A percentile compares a stretch with the other conserved stretches of the same genome.
These are phyloP conservation scores for Cremastinae sp. DNA, from an alignment of 2,888 invertebrate species.

Conservation along the genomic window DNA sequence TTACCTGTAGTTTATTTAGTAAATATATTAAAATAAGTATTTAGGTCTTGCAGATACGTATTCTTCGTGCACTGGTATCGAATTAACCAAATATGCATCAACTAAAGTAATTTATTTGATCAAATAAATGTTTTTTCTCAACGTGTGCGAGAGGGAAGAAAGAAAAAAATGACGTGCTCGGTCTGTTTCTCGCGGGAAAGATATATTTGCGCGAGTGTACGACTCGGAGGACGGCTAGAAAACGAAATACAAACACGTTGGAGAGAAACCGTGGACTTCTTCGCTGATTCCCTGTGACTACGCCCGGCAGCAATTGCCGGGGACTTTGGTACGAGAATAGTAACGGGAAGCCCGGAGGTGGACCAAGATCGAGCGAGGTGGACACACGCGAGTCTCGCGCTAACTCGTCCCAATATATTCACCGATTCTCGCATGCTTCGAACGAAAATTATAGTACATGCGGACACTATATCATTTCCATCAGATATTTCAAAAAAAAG, in stretches of 20 bases:
- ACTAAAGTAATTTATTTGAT: too few species aligned
- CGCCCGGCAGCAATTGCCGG: constrained; percentile 72
- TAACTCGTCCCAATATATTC: constrained; percentile 28
- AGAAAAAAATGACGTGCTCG: constrained; percentile 14
- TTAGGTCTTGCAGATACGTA: too few species aligned
- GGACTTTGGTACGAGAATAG: constrained; percentile 78
- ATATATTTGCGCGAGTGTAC: constrained; percentile 56
- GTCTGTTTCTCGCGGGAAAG: constrained; percentile 40
- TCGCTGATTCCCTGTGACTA: constrained; percentile 69
- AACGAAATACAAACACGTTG: constrained; percentile 17
- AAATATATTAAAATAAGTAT: too few species aligned
- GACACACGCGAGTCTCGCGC: constrained; percentile 44
- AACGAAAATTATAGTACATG: not conserved
- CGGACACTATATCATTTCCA: not conserved
- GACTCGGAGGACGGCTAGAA: constrained; percentile 26
- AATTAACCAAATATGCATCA: constrained; percentile 14
- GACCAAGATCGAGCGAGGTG: constrained; percentile 69
- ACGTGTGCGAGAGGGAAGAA: constrained; percentile 19
- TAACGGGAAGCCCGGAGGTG: constrained; percentile 74
- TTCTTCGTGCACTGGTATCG: too few species aligned
- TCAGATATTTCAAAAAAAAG: not conserved
- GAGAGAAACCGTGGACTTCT: constrained; percentile 68
- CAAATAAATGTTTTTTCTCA: too few species aligned
- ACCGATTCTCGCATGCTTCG: not conserved
- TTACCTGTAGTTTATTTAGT: too few species aligned